A percentile compares a stretch with the other conserved stretches of the same genome.
phyloP scores from a whole-genome alignment of 1,140 invertebrate species.

The Drosophila paulistorum region DNA sequence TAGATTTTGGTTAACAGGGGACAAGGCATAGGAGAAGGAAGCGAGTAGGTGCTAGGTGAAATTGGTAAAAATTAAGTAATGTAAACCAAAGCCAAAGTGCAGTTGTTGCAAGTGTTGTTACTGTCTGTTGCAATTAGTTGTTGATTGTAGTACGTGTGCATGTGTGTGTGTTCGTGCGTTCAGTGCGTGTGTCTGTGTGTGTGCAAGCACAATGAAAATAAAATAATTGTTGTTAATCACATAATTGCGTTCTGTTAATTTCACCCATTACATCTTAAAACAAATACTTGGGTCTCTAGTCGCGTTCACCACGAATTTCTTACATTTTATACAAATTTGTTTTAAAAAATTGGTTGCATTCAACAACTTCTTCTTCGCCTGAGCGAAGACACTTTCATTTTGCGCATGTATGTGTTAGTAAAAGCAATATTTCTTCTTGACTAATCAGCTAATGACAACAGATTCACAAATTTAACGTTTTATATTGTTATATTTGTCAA shows the following conservation, averaged over 20 bases:
- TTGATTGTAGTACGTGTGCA: slow-evolving; percentile 24
- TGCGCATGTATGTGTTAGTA: too few species aligned
- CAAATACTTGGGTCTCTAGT: background rate
- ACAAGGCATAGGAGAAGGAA: slow-evolving; percentile 6
- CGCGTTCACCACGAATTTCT: background rate
- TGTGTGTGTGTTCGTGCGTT: background rate
- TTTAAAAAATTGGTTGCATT: background rate
- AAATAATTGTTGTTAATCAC: slow-evolving; percentile 42
- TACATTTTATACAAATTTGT: background rate
- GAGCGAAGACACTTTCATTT: too few species aligned
- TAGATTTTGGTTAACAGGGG: slow-evolving; percentile 29
- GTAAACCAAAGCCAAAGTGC: slow-evolving; percentile 44
- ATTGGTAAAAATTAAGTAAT: background rate
- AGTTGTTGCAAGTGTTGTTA: slow-evolving; percentile 29
- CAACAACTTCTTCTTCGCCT: too few species aligned
- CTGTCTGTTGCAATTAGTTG: slow-evolving; percentile 26
- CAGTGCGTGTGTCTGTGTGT: slow-evolving; percentile 12
- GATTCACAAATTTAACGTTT: background rate
- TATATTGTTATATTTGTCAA: background rate
- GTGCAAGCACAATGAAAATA: slow-evolving; percentile 22
- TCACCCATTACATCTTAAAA: background rate
- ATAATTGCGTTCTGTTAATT: background rate
- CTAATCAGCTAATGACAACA: slow-evolving; percentile 26
- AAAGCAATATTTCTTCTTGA: too few species aligned
- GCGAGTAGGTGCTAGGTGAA: background rate